These are phyloP conservation scores for Eustalomyia histrio DNA, from an alignment of 2,888 invertebrate species.

Conservation along the genomic window DNA sequence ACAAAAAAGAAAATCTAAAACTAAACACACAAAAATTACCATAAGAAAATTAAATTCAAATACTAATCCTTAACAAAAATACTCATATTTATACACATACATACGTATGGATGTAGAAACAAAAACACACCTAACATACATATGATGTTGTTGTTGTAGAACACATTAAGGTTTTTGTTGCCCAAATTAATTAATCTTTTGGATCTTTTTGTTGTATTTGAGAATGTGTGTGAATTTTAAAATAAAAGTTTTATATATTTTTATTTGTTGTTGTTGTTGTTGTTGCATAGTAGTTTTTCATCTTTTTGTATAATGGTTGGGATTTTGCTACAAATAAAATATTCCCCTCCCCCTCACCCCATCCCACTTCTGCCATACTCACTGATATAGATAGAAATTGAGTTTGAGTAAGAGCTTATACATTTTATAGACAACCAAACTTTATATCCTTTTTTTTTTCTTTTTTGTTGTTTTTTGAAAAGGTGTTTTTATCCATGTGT, in stretches of 20 bases:
- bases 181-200: slow-evolving; percentile 59
- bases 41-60: slow-evolving; percentile 42
- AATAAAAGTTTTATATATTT: slow-evolving; percentile 51
- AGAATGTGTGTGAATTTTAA: slow-evolving; percentile 54
- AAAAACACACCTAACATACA: background rate
- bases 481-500: slow-evolving; percentile 28
- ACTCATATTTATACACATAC: background rate
- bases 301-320: slow-evolving; percentile 6
- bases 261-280: slow-evolving; percentile 27
- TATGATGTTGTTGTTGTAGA: slow-evolving; percentile 27
- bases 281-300: slow-evolving; percentile 34
- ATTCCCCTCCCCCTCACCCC: too few relatives aligned
- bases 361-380: background rate
- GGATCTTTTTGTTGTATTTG: slow-evolving; percentile 39
- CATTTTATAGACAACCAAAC: slow-evolving; percentile 1
- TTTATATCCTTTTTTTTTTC: slow-evolving; percentile 36
- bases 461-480: slow-evolving; percentile 10
- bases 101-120: background rate
- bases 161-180: slow-evolving; percentile 30
- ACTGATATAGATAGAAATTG: background rate
- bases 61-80: slow-evolving; percentile 5
- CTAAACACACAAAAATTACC: slow-evolving; percentile 31
- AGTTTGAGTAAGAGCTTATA: background rate
- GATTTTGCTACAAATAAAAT: background rate
- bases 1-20: slow-evolving; percentile 7